Percentiles rank a stretch among this genome's conserved stretches.
Evolutionary conservation across 1,140 invertebrate genomes (phyloP).

Genomic region (Calycopis cecrops): DNA sequence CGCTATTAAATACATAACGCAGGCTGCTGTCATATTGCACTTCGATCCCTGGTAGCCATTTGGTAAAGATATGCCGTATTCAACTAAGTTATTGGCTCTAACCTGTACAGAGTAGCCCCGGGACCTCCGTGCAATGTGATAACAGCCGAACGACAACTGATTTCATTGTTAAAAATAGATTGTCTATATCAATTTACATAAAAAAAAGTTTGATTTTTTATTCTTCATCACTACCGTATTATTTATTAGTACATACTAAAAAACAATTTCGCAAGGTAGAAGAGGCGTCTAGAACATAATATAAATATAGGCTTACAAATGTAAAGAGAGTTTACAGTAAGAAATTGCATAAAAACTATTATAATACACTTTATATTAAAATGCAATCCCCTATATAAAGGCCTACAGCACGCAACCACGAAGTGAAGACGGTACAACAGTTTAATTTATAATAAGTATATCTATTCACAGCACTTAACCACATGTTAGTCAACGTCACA

Average conservation of each 20-base stretch:
- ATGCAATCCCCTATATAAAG: constrained; percentile 57
- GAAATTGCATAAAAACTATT: constrained; percentile 67
- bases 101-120: background rate
- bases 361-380: constrained; percentile 66
- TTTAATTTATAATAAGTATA: constrained; percentile 68
- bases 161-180: constrained; percentile 63
- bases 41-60: constrained; percentile 17
- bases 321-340: constrained; percentile 71
- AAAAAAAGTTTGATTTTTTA: constrained; percentile 61
- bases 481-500: constrained; percentile 68
- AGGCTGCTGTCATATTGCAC: constrained; percentile 44
- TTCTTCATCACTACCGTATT: constrained; percentile 57
- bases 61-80: background rate
- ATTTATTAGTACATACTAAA: constrained; percentile 67
- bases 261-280: constrained; percentile 68
- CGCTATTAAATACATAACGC: constrained; percentile 64
- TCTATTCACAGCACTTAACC: constrained; percentile 74
- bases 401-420: constrained; percentile 50
- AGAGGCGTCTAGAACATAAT: constrained; percentile 61
- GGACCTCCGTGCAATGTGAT: constrained; percentile 44
- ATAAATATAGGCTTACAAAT: constrained; percentile 71
- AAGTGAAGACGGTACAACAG: constrained; percentile 67
- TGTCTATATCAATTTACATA: constrained; percentile 57
- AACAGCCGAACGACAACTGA: constrained; percentile 49
- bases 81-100: background rate